Percentiles rank a stretch among this genome's conserved stretches.
Evolutionary conservation across 2,797 vertebrate genomes (phyloP).

Genomic region (Erithacus rubecula): DNA sequence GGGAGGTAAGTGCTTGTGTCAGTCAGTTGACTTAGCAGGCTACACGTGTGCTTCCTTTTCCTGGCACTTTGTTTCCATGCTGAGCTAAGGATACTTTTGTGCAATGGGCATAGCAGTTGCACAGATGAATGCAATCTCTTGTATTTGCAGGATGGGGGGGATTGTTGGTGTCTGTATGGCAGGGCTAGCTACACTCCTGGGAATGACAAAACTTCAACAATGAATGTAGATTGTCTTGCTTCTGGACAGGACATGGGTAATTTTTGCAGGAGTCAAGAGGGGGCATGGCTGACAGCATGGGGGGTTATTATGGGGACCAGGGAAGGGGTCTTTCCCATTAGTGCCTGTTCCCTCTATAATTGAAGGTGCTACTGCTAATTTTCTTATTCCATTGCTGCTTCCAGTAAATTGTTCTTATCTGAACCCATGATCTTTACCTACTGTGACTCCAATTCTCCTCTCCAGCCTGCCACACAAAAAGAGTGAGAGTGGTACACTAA

Average conservation of each 20-base stretch:
- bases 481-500: rapidly evolving
- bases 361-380: neutral
- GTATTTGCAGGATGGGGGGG: neutral
- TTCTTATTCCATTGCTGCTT: neutral
- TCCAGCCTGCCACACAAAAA: neutral
- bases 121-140: neutral
- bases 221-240: neutral
- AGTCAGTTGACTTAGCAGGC: neutral
- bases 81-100: neutral
- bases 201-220: neutral
- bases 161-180: neutral
- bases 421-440: neutral
- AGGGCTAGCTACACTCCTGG: neutral
- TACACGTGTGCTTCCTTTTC: neutral
- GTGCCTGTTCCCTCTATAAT: neutral
- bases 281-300: neutral
- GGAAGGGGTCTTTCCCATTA: neutral
- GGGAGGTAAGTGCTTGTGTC: neutral
- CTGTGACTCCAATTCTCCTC: neutral
- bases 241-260: neutral
- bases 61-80: neutral
- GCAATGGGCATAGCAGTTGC: neutral
- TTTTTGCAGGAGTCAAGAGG: neutral
- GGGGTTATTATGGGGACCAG: neutral
- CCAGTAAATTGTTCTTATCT: neutral